Base-by-base conservation (phyloP, 2,888 invertebrate genomes). In the Piscicola geometra region DNA sequence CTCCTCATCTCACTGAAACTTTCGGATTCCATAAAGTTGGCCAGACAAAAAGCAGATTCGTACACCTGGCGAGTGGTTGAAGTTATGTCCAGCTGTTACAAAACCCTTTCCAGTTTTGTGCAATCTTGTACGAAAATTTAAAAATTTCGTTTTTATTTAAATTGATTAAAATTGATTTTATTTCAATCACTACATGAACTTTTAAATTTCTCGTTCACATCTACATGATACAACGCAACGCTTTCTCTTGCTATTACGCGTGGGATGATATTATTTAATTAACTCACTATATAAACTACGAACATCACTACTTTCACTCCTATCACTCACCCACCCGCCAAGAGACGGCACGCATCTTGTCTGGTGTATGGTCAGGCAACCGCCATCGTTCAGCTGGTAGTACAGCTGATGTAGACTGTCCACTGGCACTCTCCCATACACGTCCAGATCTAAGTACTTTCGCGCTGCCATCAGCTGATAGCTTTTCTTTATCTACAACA, bases 11-110 rank as follows among this genome's bases (percentile, higher is more conserved):
- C 47, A 12, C 15, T 25, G 70, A 87, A 83, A 76, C 82, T 81
- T 30, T 76, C 75, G 12, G 82, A 87, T 84, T 91, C 90, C 76
- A 91, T 86, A 86, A 90, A 91, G 30, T 76, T 77, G 28, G 77
- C 73, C 18, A 78, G 68, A 35, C 76, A 78, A 28, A 73, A 68
- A 0, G 78, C 78, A 0, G 74, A 72, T 25, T 78, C 78, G 64
- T 78, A 78, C 9, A 77, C 77, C 78, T 78, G 30, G 21, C 21
- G 9, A 15, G 60, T 9, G 5, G 25, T 15, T 15, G 21, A 9
- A 47, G 9, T 47, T 47, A 21, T 15, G 21, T 15, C 50, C 21
- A 47, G 9, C 9, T 15, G 50, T 21, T 15, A 47, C 21, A 47
- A 47, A 47, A 15, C 50, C 9, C 9, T 47, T 47, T 47, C n/a